Evolutionary conservation across 2,797 vertebrate species (phyloP), one percentile per base, ranked within the genome.

Genomic region (Hemibagrus guttatus): DNA sequence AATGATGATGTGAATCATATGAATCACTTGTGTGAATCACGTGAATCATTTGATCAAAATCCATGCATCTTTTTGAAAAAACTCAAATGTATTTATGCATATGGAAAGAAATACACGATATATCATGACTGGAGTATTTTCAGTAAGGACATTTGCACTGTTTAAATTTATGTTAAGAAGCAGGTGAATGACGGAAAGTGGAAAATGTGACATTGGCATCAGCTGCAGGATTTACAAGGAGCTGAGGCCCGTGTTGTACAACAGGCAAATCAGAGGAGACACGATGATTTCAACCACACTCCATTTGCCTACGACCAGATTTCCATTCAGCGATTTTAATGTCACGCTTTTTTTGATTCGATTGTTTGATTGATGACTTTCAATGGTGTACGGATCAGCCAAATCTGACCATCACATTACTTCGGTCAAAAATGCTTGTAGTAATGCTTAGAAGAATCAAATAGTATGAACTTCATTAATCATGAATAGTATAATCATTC

Each of bases 251-350:
- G 86, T 89, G 81, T 81, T 89, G 85, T 83, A 76, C 89, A 89
- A 84, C 76, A 89, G 89, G 89, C 91, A 88, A 89, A 86, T 90
- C 19, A 0, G 0, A 79, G 89, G 78, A 90, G 90, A 90, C 90
- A 91, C 58, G 80, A 68, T 63, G 81, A 87, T 80, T 92, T 85
- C 86, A 68, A 91, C 89, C 80, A 88, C 89, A 75, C 76, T 68
- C 39, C 11, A 94, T 95, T 94, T 95, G 94, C 89, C 91, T 94
- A 92, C 89, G 92, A 92, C 91, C 90, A 87, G 89, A 88, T 92
- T 92, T 90, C 88, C 87, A 89, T 88, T 87, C 39, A 6, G 39
- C 17, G 19, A 89, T 91, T 91, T 88, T 79, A 90, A 89, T 88
- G 89, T 81, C 79, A 85, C 56, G 64, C 85, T 66, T 89, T 82